Percentiles rank a stretch among this genome's conserved stretches.
phyloP scores from a whole-genome alignment of 1,140 invertebrate genomes.

The Euglossa dilemma region DNA sequence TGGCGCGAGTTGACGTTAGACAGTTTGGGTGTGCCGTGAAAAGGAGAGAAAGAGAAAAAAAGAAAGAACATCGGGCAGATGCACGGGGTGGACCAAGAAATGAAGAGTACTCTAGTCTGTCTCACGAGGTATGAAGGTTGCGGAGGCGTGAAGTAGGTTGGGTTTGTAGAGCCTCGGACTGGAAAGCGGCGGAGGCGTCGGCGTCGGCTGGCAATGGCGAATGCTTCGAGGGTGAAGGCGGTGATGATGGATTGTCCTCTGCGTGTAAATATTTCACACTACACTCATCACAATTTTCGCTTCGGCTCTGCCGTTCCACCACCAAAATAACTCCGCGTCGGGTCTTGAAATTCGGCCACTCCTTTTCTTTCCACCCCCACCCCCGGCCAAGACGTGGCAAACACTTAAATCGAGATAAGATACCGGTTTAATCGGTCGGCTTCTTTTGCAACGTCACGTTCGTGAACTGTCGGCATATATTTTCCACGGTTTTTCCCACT shows the following conservation, averaged over 20 bases:
- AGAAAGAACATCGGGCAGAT: constrained; percentile 35
- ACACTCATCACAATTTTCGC: constrained; percentile 76
- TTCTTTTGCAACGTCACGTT: background rate
- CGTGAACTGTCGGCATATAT: background rate
- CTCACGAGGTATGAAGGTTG: constrained; percentile 71
- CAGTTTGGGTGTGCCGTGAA: constrained; percentile 42
- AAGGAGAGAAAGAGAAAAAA: background rate
- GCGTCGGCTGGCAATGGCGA: constrained; percentile 56
- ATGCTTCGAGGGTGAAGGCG: constrained; percentile 55
- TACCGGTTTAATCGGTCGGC: background rate
- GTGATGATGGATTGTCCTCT: constrained; percentile 74
- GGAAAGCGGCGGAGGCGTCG: constrained; percentile 60
- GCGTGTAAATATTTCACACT: constrained; percentile 76
- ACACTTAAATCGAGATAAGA: constrained; percentile 36
- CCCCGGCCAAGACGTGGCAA: constrained; percentile 34
- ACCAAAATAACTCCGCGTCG: constrained; percentile 65
- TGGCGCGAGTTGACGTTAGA: constrained; percentile 40
- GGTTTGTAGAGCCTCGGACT: constrained; percentile 52
- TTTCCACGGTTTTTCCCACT: background rate
- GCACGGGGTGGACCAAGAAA: constrained; percentile 62
- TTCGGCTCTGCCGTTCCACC: constrained; percentile 57
- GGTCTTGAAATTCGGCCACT: constrained; percentile 41
- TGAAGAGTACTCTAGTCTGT: constrained; percentile 72
- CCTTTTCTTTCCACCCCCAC: constrained; percentile 25
- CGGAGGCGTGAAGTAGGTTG: constrained; percentile 70